phyloP scores from a whole-genome alignment of 2,888 invertebrate species.

The Acleris literana region DNA sequence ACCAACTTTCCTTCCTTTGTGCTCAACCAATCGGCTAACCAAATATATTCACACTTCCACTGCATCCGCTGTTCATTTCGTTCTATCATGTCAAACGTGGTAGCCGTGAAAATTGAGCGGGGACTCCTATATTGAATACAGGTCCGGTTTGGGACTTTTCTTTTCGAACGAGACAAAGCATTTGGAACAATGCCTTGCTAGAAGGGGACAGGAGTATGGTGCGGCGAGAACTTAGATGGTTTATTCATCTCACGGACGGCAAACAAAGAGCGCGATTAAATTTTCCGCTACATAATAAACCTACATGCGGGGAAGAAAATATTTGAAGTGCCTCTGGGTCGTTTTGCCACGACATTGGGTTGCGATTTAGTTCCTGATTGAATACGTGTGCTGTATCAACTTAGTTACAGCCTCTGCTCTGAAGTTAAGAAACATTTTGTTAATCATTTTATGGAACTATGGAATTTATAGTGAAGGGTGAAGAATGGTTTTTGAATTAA shows the following conservation, averaged over 20 bases:
- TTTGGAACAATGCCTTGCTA: constrained; percentile 43
- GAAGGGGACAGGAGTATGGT: constrained; percentile 48
- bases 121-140: constrained; percentile 57
- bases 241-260: constrained; percentile 73
- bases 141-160: constrained; percentile 54
- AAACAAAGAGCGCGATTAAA: constrained; percentile 75
- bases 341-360: constrained; percentile 36
- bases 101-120: constrained; percentile 59
- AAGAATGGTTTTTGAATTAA: not conserved
- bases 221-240: constrained; percentile 57
- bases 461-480: not conserved
- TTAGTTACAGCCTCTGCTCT: constrained; percentile 6
- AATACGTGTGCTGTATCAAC: constrained; percentile 34
- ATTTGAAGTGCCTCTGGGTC: constrained; percentile 41
- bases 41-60: constrained; percentile 22
- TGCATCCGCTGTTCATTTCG: constrained; percentile 43
- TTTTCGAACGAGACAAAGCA: constrained; percentile 52
- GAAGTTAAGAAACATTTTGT: not conserved
- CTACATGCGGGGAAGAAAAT: constrained; percentile 60
- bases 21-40: constrained; percentile 3
- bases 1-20: not conserved
- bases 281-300: constrained; percentile 76
- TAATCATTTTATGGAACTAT: not conserved
- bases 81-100: constrained; percentile 57
- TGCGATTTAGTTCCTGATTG: constrained; percentile 36